Conservation (phyloP, 2,113 vertebrate genomes). For the Microcebus lehilahytsara region DNA sequence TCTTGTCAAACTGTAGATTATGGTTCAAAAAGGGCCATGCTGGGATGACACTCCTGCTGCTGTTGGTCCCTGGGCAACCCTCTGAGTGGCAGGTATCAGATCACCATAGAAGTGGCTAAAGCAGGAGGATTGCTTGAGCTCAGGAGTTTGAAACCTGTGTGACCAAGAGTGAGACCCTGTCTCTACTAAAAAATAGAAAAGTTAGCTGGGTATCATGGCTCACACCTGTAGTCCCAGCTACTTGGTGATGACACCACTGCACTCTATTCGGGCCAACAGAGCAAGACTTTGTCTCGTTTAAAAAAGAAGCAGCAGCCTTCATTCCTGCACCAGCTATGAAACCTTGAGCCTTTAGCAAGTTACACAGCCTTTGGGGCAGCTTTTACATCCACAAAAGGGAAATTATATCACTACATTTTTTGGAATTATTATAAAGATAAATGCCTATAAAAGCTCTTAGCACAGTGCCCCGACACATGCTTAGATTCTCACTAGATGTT, state of each 20-base stretch:
- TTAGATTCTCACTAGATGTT: conserved; percentile 16
- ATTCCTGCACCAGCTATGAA: neutral
- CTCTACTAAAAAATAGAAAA: too few relatives aligned
- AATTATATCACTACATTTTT: neutral
- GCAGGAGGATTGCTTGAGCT: too few relatives aligned
- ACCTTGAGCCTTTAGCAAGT: neutral
- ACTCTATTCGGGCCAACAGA: too few relatives aligned
- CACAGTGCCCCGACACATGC: neutral
- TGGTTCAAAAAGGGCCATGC: neutral
- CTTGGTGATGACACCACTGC: too few relatives aligned
- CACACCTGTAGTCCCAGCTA: too few relatives aligned
- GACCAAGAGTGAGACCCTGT: too few relatives aligned
- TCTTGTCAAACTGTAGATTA: neutral
- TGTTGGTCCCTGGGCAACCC: neutral
- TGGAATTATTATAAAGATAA: neutral
- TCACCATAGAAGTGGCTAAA: too few relatives aligned
- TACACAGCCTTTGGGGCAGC: neutral
- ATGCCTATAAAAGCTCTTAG: neutral
- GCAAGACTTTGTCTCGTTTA: too few relatives aligned
- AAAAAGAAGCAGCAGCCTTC: neutral
- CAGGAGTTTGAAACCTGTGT: too few relatives aligned
- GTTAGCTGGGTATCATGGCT: too few relatives aligned
- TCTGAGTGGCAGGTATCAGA: neutral
- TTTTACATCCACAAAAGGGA: neutral
- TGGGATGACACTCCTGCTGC: neutral